These are phyloP conservation scores for Borostomias antarcticus DNA, from an alignment of 2,797 vertebrate species.

Conservation along the genomic window DNA sequence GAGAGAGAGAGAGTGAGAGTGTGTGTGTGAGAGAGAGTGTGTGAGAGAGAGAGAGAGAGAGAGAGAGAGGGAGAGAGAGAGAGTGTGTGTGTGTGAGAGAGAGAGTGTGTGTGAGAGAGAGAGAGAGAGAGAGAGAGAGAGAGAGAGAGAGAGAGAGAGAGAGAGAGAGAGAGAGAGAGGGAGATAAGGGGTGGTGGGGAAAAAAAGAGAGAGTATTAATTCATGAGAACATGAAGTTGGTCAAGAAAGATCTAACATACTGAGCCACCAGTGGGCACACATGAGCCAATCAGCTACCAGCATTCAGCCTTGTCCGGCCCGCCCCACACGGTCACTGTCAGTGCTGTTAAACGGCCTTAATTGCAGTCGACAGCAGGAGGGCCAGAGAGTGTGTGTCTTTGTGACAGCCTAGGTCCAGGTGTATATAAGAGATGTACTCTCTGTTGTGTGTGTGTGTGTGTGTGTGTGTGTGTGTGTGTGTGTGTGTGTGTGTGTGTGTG, in stretches of 20 bases:
- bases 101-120: neutral
- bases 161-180: neutral
- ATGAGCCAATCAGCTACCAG: neutral
- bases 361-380: conserved; percentile 68
- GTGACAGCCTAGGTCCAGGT: conserved; percentile 45
- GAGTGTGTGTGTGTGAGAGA: neutral
- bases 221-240: neutral
- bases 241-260: neutral
- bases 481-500: neutral
- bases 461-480: neutral
- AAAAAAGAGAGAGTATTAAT: neutral
- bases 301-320: conserved; percentile 26
- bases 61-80: neutral
- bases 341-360: conserved; percentile 65
- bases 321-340: conserved; percentile 43
- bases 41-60: conserved; percentile 5
- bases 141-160: conserved; percentile 29
- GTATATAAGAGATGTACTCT: conserved; percentile 35
- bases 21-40: no score
- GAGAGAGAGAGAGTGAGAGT: conserved; percentile 14
- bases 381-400: conserved; percentile 44
- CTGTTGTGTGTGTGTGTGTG: conserved; percentile 25
- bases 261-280: neutral
- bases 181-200: no score
- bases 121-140: conserved; percentile 16